These are phyloP conservation scores for Pogonocichla stellata DNA, from an alignment of 2,113 vertebrate species.

Conservation along the genomic window DNA sequence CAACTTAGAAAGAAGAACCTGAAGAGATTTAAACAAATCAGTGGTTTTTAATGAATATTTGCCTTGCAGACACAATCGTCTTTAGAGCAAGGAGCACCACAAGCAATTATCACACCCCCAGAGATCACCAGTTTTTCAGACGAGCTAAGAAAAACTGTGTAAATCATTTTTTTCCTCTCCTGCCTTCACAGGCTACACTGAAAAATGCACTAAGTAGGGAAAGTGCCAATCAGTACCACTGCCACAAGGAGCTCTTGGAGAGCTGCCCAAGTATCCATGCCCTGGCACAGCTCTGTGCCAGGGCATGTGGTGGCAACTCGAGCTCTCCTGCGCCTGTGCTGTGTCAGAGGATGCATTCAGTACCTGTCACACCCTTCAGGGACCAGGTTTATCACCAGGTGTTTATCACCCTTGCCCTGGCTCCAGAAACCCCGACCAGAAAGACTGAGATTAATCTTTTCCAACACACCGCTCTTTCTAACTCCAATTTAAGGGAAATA, in stretches of 20 bases:
- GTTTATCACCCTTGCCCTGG: not conserved
- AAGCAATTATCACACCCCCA: not conserved
- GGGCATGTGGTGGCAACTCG: fast-evolving
- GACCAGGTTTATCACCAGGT: not conserved
- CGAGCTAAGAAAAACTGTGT: not conserved
- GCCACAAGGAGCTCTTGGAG: not conserved
- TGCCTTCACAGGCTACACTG: not conserved
- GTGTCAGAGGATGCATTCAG: not conserved
- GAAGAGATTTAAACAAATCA: not conserved
- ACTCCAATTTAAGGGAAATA: not conserved
- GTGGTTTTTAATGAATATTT: not conserved
- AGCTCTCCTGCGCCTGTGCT: not conserved
- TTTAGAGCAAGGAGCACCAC: not conserved
- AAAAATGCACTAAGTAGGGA: not conserved
- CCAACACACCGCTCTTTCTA: not conserved
- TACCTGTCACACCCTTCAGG: fast-evolving
- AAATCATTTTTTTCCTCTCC: not conserved
- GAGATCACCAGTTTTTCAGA: not conserved
- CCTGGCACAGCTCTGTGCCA: not conserved
- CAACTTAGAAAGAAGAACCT: not conserved
- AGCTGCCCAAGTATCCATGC: not conserved
- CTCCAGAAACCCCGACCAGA: not conserved
- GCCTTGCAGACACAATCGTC: not conserved
- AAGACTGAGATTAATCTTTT: not conserved
- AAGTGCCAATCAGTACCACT: not conserved